phyloP scores from a whole-genome alignment of 2,113 vertebrate genomes.

The Chionomys nivalis region DNA sequence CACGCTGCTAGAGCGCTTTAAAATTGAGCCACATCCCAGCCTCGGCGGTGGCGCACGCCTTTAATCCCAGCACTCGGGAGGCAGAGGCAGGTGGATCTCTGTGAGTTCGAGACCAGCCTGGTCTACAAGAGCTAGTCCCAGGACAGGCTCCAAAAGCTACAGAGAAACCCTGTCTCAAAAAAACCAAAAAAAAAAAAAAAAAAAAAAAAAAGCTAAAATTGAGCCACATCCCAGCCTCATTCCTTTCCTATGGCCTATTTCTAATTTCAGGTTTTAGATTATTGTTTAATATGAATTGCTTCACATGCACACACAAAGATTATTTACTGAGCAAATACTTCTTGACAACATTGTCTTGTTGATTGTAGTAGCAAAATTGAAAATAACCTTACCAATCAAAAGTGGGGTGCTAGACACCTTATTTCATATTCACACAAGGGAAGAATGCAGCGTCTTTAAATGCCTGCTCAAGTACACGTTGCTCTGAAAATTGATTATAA shows the following conservation, averaged over 20 bases:
- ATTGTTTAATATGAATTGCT: not conserved
- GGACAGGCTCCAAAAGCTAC: too few species aligned
- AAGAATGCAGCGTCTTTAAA: not conserved
- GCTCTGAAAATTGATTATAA: conserved; percentile 3
- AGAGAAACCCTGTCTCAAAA: too few species aligned
- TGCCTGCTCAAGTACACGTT: not conserved
- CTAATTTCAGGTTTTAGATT: not conserved
- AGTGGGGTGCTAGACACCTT: not conserved
- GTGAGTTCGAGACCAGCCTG: too few species aligned
- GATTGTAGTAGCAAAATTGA: conserved; percentile 24
- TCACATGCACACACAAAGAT: not conserved
- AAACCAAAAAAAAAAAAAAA: too few species aligned
- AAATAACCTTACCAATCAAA: conserved; percentile 50
- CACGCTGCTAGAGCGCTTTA: not conserved
- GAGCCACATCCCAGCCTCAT: too few species aligned
- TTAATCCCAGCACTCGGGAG: too few species aligned
- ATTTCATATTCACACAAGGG: not conserved
- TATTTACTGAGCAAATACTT: not conserved
- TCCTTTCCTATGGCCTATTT: not conserved
- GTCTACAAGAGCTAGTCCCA: too few species aligned
- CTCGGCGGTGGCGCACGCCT: too few species aligned
- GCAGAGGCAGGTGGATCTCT: too few species aligned
- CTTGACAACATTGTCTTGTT: conserved; percentile 11
- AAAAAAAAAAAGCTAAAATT: too few species aligned
- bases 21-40: too few species aligned